These are phyloP conservation scores for Mythimna loreyi DNA, from an alignment of 2,888 invertebrate species.

Conservation along the genomic window DNA sequence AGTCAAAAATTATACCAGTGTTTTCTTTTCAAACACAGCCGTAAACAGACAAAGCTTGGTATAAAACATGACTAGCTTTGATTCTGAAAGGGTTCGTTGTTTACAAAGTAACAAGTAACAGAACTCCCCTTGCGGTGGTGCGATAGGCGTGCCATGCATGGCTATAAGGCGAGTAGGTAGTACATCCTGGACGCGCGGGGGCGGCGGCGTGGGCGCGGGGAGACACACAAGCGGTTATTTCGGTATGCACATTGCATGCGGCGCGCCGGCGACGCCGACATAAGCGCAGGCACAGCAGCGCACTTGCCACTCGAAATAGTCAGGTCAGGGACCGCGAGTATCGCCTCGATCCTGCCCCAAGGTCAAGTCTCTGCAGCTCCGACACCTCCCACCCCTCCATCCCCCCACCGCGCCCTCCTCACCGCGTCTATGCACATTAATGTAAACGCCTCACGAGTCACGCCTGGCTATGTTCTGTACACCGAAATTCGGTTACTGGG, in stretches of 20 bases:
- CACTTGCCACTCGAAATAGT: slow-evolving; percentile 91
- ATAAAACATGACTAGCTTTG: slow-evolving; percentile 53
- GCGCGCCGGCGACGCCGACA: slow-evolving; percentile 60
- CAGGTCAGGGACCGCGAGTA: slow-evolving; percentile 90
- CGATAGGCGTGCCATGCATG: slow-evolving; percentile 82
- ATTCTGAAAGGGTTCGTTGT: slow-evolving; percentile 76
- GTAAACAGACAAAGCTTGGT: slow-evolving; percentile 49
- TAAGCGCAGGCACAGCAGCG: slow-evolving; percentile 82
- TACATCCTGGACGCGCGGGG: slow-evolving; percentile 80
- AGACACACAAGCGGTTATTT: slow-evolving; percentile 86
- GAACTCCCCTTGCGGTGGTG: slow-evolving; percentile 75
- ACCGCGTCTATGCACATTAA: slow-evolving; percentile 73
- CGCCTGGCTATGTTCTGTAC: slow-evolving; percentile 68
- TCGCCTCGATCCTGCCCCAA: slow-evolving; percentile 90
- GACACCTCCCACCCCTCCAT: slow-evolving; percentile 68
- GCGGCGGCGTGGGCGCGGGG: slow-evolving; percentile 75
- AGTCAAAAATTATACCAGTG: not conserved
- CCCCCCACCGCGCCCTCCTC: slow-evolving; percentile 63
- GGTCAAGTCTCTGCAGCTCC: slow-evolving; percentile 87
- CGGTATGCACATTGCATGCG: slow-evolving; percentile 91
- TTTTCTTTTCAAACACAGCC: slow-evolving; percentile 34
- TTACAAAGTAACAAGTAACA: slow-evolving; percentile 76
- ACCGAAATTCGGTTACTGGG: slow-evolving; percentile 64
- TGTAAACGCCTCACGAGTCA: slow-evolving; percentile 76
- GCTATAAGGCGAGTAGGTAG: slow-evolving; percentile 73